phyloP scores from a whole-genome alignment of 2,113 vertebrate species.

The Willisornis vidua region DNA sequence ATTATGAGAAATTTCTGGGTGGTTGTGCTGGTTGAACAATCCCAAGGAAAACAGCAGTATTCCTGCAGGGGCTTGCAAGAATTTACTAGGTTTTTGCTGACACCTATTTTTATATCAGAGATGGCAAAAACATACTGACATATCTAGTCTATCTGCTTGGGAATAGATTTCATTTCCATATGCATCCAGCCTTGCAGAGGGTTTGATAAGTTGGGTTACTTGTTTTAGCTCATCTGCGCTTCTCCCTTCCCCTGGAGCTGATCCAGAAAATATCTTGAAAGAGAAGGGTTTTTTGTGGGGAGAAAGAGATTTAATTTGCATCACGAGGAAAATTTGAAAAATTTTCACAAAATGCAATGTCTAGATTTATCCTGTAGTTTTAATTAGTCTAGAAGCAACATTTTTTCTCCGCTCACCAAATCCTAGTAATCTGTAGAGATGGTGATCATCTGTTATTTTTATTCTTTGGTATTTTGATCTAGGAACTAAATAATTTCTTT shows the following conservation, averaged over 20 bases:
- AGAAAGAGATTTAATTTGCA: background rate
- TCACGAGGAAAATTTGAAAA: background rate
- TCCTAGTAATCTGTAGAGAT: background rate
- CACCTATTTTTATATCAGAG: conserved; percentile 16
- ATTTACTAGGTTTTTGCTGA: conserved; percentile 23
- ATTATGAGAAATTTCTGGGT: background rate
- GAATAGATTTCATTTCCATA: conserved; percentile 1
- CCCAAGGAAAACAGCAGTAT: background rate
- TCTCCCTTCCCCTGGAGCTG: background rate
- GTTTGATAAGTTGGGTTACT: background rate
- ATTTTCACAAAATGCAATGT: background rate
- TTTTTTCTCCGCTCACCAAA: background rate
- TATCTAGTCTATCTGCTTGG: conserved; percentile 11
- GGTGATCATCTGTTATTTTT: background rate
- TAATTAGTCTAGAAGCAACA: background rate
- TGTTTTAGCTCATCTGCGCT: background rate
- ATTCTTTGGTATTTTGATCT: background rate
- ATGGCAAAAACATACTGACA: conserved; percentile 7
- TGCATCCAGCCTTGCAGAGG: background rate
- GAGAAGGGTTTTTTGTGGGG: background rate
- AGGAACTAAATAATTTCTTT: background rate
- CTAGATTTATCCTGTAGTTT: background rate
- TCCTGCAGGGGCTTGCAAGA: conserved; percentile 33
- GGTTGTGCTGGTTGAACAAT: background rate
- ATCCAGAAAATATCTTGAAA: background rate